These are phyloP conservation scores for Pharmacophagus antenor DNA, from an alignment of 2,888 invertebrate genomes.

Conservation along the genomic window DNA sequence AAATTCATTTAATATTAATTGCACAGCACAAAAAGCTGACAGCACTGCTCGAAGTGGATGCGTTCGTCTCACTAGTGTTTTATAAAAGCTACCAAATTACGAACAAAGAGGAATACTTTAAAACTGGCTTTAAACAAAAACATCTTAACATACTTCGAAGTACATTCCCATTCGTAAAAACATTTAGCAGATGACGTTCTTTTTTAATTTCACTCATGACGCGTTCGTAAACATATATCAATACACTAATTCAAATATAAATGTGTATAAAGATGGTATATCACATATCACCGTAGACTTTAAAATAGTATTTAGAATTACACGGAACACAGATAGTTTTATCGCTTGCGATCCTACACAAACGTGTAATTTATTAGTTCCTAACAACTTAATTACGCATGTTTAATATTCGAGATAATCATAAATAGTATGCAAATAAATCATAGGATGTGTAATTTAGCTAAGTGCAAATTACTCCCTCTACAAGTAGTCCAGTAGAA, in stretches of 20 bases:
- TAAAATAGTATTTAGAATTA: constrained; percentile 16
- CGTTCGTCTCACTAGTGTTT: constrained; percentile 14
- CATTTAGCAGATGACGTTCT: constrained; percentile 10
- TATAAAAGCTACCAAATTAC: constrained; percentile 22
- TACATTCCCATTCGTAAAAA: constrained; percentile 8
- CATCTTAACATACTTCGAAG: constrained; percentile 6
- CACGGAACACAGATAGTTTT: constrained; percentile 11
- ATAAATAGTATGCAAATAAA: constrained; percentile 28
- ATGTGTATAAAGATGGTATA: neutral
- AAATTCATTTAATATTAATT: constrained; percentile 32
- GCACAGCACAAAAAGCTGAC: constrained; percentile 17
- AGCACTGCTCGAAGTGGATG: constrained; percentile 20
- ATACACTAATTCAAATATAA: neutral
- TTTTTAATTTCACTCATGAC: constrained; percentile 7
- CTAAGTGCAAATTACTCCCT: constrained; percentile 27
- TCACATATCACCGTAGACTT: constrained; percentile 5
- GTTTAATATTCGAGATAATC: constrained; percentile 18
- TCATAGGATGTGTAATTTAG: constrained; percentile 28
- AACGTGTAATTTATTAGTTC: constrained; percentile 27
- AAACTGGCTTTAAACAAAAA: constrained; percentile 23
- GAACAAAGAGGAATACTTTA: constrained; percentile 22
- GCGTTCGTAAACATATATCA: neutral
- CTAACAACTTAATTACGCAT: constrained; percentile 17
- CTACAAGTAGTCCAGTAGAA: constrained; percentile 23
- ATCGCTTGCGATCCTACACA: constrained; percentile 6